Base-by-base conservation (phyloP, 2,113 vertebrate species). In the Periophthalmodon schlosseri region DNA sequence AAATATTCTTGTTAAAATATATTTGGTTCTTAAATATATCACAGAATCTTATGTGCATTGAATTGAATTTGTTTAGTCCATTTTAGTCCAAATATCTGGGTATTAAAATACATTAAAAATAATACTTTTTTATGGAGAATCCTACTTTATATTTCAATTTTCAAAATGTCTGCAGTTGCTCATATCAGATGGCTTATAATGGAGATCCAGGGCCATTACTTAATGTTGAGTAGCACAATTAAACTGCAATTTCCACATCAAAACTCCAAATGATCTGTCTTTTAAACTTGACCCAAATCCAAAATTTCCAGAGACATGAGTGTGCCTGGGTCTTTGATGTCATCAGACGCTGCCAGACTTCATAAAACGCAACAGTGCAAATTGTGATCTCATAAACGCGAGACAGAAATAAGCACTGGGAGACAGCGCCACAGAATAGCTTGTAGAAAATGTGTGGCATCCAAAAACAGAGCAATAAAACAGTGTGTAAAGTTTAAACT, bases 321-420 rank as follows among this genome's bases (percentile, higher is more conserved):
- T 56, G 34, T 24, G 61, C 8, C 20, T 23, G 9, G 18, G 66
- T 75, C 54, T 79, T 83, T 81, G 60, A 85, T 82, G 69, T 73
- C 1, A 6, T 49, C 66, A 70, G 36, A 49, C 56, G 67, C 77
- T 74, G 72, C 64, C 82, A 80, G 79, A 75, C 71, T 70, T 74
- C n/a, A 73, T 79, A 83, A 87, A 81, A 12, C 61, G 23, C 28
- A 70, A 60, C 68, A 46, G 76, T 77, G 28, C 49, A 73, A 72
- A 50, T 64, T 60, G 73, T 69, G 58, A 57, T 50, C 50, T 49
- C 60, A 21, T 76, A 71, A 84, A 81, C 76, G 68, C 65, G 72
- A 74, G 74, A 68, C 76, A 78, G 47, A 78, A 82, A 83, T 81
- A 81, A 83, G 76, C 72, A 47, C 65, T 34, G 72, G 76, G 56